phyloP scores from a whole-genome alignment of 2,113 vertebrate genomes.

The Aythya baeri region DNA sequence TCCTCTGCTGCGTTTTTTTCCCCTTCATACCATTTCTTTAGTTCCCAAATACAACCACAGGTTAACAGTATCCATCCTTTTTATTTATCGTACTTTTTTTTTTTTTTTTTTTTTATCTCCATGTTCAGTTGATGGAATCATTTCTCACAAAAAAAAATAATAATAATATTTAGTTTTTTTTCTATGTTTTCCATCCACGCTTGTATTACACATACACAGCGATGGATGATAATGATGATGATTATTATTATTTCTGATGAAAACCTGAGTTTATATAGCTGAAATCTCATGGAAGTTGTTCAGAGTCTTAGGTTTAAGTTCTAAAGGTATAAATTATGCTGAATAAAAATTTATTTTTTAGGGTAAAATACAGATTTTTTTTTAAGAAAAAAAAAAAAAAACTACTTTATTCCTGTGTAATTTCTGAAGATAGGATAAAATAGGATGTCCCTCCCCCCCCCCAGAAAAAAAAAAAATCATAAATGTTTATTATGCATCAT shows the following conservation, averaged over 20 bases:
- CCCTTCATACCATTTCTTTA: not conserved
- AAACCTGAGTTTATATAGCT: not conserved
- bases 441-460: not conserved
- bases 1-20: not conserved
- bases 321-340: too few species aligned
- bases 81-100: not conserved
- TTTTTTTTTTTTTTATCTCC: not conserved
- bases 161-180: not conserved
- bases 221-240: not conserved
- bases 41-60: not conserved
- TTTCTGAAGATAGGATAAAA: not conserved
- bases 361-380: not conserved
- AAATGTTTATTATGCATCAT: not conserved
- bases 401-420: not conserved
- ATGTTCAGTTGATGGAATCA: not conserved
- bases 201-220: not conserved
- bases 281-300: not conserved
- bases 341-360: not conserved
- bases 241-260: not conserved
- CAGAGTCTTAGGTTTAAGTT: too few species aligned
- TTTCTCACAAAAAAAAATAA: too few species aligned
- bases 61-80: not conserved
- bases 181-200: fast-evolving
- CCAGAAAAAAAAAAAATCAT: not conserved
- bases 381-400: not conserved